These are phyloP conservation scores for Dipodomys ordii DNA, from an alignment of 2,113 vertebrate species.

Conservation along the genomic window DNA sequence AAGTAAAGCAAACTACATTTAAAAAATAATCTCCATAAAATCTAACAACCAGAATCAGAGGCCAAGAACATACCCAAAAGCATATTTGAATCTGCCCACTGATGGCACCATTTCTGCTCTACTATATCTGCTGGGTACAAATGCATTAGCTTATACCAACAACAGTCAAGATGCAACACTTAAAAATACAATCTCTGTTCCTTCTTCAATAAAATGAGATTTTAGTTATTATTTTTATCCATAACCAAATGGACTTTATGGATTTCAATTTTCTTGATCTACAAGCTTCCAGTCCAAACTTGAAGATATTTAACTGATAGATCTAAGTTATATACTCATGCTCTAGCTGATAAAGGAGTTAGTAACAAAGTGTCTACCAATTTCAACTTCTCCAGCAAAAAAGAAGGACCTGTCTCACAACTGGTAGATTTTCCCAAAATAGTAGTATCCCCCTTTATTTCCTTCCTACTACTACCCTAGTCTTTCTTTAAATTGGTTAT, in stretches of 20 bases:
- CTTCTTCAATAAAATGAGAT: not conserved
- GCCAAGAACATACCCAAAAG: not conserved
- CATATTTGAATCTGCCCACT: not conserved
- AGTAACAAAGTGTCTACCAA: conserved; percentile 14
- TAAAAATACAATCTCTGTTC: not conserved
- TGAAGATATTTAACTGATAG: not conserved
- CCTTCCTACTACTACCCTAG: no score
- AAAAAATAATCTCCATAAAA: conserved; percentile 34
- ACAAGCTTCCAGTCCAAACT: not conserved
- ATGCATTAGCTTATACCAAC: not conserved
- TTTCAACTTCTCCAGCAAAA: conserved; percentile 13
- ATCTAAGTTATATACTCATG: not conserved
- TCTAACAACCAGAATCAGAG: conserved; percentile 18
- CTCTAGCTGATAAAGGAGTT: not conserved
- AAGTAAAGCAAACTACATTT: not conserved
- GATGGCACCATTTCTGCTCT: not conserved
- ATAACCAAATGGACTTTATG: not conserved
- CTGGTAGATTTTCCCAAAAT: not conserved
- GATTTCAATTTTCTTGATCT: not conserved
- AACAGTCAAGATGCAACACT: not conserved
- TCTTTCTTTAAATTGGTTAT: no score
- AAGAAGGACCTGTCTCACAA: conserved; percentile 5
- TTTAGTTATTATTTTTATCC: not conserved
- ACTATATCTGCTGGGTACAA: not conserved
- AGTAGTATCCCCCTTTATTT: no score